Conservation (phyloP, 2,797 vertebrate genomes). For the Danio aesculapii region DNA sequence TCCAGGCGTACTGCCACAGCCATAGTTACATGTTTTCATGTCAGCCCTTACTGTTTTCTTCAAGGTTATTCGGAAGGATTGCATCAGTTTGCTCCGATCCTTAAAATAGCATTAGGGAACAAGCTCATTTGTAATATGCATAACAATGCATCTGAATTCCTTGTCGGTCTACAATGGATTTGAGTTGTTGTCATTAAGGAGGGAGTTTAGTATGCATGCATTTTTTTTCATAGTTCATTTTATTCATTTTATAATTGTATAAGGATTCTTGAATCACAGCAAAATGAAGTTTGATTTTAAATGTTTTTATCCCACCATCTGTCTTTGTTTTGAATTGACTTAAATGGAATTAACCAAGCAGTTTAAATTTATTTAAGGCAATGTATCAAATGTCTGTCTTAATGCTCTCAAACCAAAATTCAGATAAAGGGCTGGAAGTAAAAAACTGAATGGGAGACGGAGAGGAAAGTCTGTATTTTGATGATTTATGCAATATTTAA, state of each 20-base stretch:
- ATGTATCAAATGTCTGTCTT: not conserved
- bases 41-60: constrained; percentile 14
- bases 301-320: not conserved
- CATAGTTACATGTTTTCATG: constrained; percentile 28
- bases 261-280: not conserved
- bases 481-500: too few species aligned
- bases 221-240: not conserved
- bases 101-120: constrained; percentile 8
- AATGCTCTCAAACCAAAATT: not conserved
- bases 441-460: too few species aligned
- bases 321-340: not conserved
- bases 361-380: not conserved
- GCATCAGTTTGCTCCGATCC: constrained; percentile 3
- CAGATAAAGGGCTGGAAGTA: too few species aligned
- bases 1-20: constrained; percentile 52
- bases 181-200: not conserved
- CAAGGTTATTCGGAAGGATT: constrained; percentile 22
- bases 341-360: not conserved
- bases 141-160: not conserved
- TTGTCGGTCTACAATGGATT: not conserved
- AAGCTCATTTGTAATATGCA: constrained; percentile 9
- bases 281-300: not conserved
- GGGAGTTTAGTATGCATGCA: not conserved
- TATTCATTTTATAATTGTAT: not conserved
- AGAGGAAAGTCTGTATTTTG: too few species aligned